Evolutionary conservation across 2,113 vertebrate genomes (phyloP).

Genomic region (Alethe castanea): DNA sequence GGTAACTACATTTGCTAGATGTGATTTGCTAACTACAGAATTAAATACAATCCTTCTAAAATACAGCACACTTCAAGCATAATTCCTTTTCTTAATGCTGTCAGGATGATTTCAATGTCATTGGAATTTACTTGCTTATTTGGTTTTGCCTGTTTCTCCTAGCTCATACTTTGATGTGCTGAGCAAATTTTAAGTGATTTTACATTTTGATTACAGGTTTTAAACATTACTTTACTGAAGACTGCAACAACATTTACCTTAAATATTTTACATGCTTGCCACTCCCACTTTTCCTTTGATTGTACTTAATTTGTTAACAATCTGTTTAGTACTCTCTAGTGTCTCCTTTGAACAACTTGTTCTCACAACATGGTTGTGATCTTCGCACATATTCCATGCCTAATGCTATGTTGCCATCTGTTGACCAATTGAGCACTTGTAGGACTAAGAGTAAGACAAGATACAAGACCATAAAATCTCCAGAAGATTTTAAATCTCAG

Average conservation of each 20-base stretch:
- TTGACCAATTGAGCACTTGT: constrained; percentile 17
- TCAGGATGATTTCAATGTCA: background rate
- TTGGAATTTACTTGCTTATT: background rate
- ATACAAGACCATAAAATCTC: background rate
- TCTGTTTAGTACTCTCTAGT: background rate
- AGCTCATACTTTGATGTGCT: background rate
- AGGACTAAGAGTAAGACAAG: background rate
- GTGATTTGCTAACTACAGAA: background rate
- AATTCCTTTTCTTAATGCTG: background rate
- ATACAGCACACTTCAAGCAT: background rate
- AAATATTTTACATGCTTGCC: background rate
- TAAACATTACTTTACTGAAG: background rate
- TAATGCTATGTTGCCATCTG: constrained; percentile 59
- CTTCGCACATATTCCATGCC: background rate
- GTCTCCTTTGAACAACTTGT: background rate
- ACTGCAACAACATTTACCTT: background rate
- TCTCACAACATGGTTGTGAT: background rate
- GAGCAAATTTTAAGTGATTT: background rate
- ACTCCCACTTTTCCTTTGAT: background rate
- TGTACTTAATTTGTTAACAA: background rate
- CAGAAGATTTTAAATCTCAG: background rate
- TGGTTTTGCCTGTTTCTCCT: background rate
- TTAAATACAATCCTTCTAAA: background rate
- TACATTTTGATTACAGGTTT: background rate
- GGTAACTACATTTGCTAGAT: background rate